phyloP scores from a whole-genome alignment of 2,113 vertebrate species.

The Paralichthys olivaceus region DNA sequence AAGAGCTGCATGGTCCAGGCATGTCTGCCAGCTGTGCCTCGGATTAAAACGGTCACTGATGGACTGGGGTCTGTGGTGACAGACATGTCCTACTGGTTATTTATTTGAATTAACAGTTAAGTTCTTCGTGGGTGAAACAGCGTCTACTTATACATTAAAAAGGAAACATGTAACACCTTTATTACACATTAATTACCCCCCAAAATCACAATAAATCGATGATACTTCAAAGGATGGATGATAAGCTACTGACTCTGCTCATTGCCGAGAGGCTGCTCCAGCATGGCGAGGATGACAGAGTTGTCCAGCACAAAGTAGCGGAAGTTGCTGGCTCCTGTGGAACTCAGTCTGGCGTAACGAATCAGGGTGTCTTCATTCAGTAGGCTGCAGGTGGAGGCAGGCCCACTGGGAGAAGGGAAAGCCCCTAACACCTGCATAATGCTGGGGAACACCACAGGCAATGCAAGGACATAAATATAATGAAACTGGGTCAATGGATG shows the following conservation, averaged over 20 bases:
- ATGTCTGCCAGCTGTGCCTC: conserved; percentile 94
- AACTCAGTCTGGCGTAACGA: conserved; percentile 91
- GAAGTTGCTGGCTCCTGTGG: conserved; percentile 91
- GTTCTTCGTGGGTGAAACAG: background rate
- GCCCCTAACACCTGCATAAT: conserved; percentile 97
- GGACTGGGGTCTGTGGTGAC: conserved; percentile 89
- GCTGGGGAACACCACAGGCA: conserved; percentile 75
- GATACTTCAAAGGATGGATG: background rate
- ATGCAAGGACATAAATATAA: conserved; percentile 13
- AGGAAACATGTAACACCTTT: background rate
- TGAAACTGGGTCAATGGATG: conserved; percentile 29
- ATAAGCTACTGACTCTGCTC: conserved; percentile 90
- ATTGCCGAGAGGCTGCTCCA: conserved; percentile 96
- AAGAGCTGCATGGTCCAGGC: conserved; percentile 97
- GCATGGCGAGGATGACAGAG: conserved; percentile 94
- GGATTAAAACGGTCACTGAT: conserved; percentile 91
- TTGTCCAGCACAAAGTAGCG: conserved; percentile 97
- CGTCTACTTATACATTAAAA: background rate
- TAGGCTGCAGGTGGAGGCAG: conserved; percentile 95
- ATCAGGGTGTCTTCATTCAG: conserved; percentile 95
- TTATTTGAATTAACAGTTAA: background rate
- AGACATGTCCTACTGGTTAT: background rate
- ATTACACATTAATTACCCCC: too few relatives aligned
- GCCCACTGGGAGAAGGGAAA: conserved; percentile 94
- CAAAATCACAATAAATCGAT: background rate